Evolutionary conservation across 1,140 invertebrate species (phyloP).

Genomic region (Radopholus similis): DNA sequence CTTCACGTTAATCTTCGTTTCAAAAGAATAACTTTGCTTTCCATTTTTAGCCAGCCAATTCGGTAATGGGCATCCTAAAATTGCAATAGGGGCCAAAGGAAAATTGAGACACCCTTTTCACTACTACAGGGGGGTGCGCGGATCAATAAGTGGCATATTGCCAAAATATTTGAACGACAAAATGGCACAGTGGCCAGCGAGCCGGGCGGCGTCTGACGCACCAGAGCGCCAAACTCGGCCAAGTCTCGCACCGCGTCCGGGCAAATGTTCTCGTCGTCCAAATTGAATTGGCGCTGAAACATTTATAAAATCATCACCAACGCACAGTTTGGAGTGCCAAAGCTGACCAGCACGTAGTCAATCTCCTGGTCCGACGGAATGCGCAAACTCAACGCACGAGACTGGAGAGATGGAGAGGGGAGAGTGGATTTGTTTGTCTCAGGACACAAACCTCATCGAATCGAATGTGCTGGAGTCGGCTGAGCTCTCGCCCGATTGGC

Average conservation of each 20-base stretch:
- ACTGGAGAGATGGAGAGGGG: neutral
- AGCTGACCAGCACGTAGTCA: slow-evolving; percentile 28
- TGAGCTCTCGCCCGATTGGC: slow-evolving; percentile 31
- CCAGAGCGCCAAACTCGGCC: neutral
- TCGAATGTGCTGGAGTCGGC: slow-evolving; percentile 36
- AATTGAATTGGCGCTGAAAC: neutral
- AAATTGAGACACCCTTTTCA: too few species aligned
- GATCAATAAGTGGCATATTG: too few species aligned
- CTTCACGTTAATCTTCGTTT: too few species aligned
- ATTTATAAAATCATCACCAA: neutral
- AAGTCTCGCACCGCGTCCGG: neutral
- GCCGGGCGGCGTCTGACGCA: neutral
- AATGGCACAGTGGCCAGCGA: neutral
- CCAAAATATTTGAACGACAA: too few species aligned
- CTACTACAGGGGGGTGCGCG: too few species aligned
- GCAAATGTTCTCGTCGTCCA: neutral
- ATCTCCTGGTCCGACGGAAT: slow-evolving; percentile 34
- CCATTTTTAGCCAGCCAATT: too few species aligned
- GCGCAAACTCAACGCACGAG: slow-evolving; percentile 24
- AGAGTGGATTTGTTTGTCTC: neutral
- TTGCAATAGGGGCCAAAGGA: too few species aligned
- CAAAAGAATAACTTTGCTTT: too few species aligned
- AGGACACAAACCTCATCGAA: slow-evolving; percentile 27
- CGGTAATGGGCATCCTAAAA: too few species aligned
- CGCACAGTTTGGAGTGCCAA: neutral